Evolutionary conservation across 2,113 vertebrate species (phyloP).

Genomic region (Eudyptes chrysolophus): DNA sequence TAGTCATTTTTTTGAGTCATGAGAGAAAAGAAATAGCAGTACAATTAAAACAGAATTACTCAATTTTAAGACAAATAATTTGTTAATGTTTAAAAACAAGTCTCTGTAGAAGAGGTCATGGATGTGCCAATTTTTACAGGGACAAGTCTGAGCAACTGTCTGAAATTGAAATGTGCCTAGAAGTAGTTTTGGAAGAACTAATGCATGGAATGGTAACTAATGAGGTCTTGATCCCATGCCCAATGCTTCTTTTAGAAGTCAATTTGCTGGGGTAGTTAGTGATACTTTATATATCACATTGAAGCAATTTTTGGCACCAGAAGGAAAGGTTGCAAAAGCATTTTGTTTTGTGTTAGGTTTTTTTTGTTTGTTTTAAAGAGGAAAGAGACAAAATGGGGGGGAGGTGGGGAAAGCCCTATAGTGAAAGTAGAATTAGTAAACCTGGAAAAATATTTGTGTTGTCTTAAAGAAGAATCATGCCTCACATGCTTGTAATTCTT

Average conservation of each 20-base stretch:
- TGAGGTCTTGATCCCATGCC: neutral
- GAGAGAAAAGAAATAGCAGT: neutral
- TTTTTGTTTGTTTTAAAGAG: neutral
- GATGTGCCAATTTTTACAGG: neutral
- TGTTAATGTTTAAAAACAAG: neutral
- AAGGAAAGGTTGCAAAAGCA: neutral
- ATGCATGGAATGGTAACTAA: neutral
- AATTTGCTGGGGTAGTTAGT: neutral
- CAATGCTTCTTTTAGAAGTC: neutral
- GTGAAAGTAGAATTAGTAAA: neutral
- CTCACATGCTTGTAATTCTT: neutral
- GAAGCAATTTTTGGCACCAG: neutral
- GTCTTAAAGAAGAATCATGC: neutral
- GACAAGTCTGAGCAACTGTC: conserved; percentile 20
- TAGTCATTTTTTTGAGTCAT: neutral
- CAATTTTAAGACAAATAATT: neutral
- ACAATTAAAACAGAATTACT: neutral
- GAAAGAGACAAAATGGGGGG: neutral
- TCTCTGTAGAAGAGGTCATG: neutral
- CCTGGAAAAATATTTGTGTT: neutral
- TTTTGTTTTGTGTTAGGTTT: neutral
- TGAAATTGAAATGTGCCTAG: neutral
- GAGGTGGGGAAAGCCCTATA: neutral
- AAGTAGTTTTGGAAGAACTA: conserved; percentile 20
- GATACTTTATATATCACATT: neutral